Conservation (phyloP, 2,797 vertebrate genomes). For the Scolopax rusticola region DNA sequence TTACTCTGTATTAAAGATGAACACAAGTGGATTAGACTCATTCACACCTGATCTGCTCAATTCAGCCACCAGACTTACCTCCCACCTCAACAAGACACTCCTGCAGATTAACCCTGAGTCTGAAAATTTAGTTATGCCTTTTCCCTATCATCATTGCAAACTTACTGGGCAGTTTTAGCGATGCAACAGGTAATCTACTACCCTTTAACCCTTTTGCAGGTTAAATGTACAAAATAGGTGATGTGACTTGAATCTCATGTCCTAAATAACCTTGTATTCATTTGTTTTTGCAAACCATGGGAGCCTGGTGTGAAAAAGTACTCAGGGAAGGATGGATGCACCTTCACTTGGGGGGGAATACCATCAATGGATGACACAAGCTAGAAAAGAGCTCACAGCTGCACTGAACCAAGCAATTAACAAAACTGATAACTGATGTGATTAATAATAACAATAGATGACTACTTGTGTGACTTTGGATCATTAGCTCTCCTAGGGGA, state of each 20-base stretch:
- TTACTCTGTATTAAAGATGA: background rate
- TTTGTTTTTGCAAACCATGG: background rate
- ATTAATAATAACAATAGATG: background rate
- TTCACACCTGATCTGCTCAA: background rate
- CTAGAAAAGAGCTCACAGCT: background rate
- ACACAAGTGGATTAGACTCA: background rate
- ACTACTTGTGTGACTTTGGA: background rate
- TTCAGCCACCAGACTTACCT: background rate
- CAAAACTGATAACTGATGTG: background rate
- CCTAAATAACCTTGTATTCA: background rate
- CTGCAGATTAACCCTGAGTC: background rate
- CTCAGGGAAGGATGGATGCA: background rate
- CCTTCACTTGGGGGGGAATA: background rate
- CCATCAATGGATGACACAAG: background rate
- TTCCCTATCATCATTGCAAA: background rate
- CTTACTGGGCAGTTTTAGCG: background rate
- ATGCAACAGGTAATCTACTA: background rate
- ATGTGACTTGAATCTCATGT: background rate
- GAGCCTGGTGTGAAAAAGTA: background rate
- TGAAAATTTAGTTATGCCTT: background rate
- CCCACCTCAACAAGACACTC: background rate
- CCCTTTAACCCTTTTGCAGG: background rate
- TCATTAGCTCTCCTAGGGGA: background rate
- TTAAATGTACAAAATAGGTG: background rate
- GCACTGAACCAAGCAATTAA: background rate